Evolutionary conservation across 2,113 vertebrate species (phyloP), one percentile per base, ranked within the genome.

Genomic region (Corythaeola cristata): DNA sequence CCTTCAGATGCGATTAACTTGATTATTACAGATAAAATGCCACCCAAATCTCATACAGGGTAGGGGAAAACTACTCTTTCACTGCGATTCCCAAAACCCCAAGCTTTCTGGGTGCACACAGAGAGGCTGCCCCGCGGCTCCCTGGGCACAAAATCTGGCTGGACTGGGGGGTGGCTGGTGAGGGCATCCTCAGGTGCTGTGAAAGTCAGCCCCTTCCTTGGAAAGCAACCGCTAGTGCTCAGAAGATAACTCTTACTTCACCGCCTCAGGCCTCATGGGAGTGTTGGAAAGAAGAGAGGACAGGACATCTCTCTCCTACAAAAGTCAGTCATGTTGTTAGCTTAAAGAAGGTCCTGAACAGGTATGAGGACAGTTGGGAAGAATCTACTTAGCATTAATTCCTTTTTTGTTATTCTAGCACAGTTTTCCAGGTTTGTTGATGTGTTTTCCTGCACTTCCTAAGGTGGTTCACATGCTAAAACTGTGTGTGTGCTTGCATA

Each of bases 201-300:
- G 1, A 11, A 32, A 11, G 15, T 49, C 8, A 9, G 20, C 11
- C 33, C 0, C 0, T 19, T 23, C 5, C 0, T 1, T 71, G 64
- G 33, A 32, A 33, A 49, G 50, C 30, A 23, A 6, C 19, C 2
- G 0, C 58, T 32, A 18, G 9, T 11, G 0, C 15, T 26, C 4
- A 6, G 32, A 58, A 23, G 9, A 8, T 16, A 33, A 4, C 1
- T 2, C 8, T 33, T 58, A 7, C 28, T 58, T 52, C 21, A 11
- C 8, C 30, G 83, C 32, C 49, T 37, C 49, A 13, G 52, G n/a
- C 58, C 17, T 27, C 5, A 0, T 3, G 75, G 72, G 39, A 11
- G 35, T 44, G 2, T 4, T 50, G 62, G 49, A 56, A 24, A 35
- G 35, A 52, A 26, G 33, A 53, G 49, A 33, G 47, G 69, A 27